Percentiles rank a stretch among this genome's conserved stretches.
Conservation (phyloP, 1,140 invertebrate genomes). For the Pentalonia nigronervosa region DNA sequence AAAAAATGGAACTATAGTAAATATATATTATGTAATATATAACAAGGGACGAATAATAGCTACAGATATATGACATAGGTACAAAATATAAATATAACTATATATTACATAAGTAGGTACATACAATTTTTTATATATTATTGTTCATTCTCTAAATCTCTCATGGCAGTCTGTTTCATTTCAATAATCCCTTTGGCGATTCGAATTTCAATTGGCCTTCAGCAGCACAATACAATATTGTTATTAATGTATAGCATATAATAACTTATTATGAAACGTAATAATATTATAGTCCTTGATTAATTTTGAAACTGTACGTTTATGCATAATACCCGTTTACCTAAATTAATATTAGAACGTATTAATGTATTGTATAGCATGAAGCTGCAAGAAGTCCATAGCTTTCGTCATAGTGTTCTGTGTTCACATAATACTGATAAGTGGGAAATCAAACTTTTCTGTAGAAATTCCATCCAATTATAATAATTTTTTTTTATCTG, state of each 20-base stretch:
- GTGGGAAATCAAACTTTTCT: neutral
- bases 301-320: neutral
- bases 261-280: neutral
- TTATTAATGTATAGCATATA: neutral
- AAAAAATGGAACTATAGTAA: neutral
- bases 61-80: neutral
- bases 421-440: neutral
- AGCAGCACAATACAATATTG: neutral
- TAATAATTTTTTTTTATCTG: too few species aligned
- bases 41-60: neutral
- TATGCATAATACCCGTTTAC: neutral
- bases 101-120: neutral
- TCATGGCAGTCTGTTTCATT: neutral
- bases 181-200: neutral
- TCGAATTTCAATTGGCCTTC: neutral
- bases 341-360: neutral
- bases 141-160: neutral
- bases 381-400: neutral
- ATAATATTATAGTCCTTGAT: neutral
- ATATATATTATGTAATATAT: neutral
- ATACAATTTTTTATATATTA: neutral
- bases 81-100: neutral
- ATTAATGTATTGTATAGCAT: neutral
- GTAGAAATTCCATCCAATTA: neutral
- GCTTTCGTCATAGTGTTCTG: neutral